Base-by-base conservation (phyloP, 2,797 vertebrate species). In the Hyperoplus lanceolatus region DNA sequence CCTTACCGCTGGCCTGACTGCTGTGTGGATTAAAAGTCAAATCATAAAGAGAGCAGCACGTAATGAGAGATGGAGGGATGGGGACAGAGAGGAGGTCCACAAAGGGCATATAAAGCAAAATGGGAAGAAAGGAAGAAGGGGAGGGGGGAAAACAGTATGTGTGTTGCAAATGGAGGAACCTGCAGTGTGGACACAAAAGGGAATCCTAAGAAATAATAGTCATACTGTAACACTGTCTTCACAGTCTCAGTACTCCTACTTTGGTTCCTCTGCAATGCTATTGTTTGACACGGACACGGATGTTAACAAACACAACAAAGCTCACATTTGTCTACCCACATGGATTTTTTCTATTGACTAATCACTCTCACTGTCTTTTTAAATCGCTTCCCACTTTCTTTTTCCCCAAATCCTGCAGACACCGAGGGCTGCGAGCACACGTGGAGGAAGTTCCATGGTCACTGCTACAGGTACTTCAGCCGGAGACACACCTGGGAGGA, bases 371-470 rank as follows among this genome's bases (percentile, higher is more conserved):
- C 38, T 59, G 51, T 70, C 39, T 73, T 38, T 84, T 73, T 73
- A 50, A 68, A 56, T 70, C 74, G 66, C 46, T 59, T 5, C 54
- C 68, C 69, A 70, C 12, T 43, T 71, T 41, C 36, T 13, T 55
- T 8, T 73, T 29, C 57, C 53, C 13, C 14, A 9, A 13, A 54
- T n/a, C 64, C 15, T 36, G 8, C 91, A 98, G 97, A 98, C 93
- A 98, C 97, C 0, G 97, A 98, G 88, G 97, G 97, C 85, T 99
- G 97, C 0, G 98, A 99, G 76, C 97, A 96, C 69, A 96, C 94
- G 18, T 99, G 98, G 98, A 96, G 96, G 90, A 99, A 99, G 93
- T 99, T 99, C 92, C 97, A 98, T 29, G 98, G 98, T 11, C 97
- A 98, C 91, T 99, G 98, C 89, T 99, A 98, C 92, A 96, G 96